Conservation (phyloP, 2,888 invertebrate genomes). For the Folsomia manolachei region DNA sequence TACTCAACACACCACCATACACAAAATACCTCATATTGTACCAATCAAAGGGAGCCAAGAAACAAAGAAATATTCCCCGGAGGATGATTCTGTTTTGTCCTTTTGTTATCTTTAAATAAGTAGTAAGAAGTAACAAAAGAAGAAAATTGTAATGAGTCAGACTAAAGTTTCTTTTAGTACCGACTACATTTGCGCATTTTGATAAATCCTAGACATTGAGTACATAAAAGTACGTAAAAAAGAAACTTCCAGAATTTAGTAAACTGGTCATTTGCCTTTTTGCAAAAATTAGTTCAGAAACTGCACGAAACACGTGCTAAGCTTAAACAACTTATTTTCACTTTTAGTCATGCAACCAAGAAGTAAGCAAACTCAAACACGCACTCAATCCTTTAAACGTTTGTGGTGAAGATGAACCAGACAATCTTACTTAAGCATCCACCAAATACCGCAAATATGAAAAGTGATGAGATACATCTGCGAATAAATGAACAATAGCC, state of each 20-base stretch:
- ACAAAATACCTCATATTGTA: not conserved
- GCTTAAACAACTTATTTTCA: no score
- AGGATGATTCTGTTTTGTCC: not conserved
- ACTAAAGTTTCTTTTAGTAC: no score
- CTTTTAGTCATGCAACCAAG: no score
- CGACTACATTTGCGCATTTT: no score
- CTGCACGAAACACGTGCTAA: not conserved
- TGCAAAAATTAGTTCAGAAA: not conserved
- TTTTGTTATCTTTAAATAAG: not conserved
- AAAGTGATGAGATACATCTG: not conserved
- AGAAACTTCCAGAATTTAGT: no score
- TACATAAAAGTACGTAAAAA: no score
- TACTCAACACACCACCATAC: not conserved
- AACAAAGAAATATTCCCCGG: not conserved
- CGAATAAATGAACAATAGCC: not conserved
- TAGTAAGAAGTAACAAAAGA: no score
- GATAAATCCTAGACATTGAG: no score
- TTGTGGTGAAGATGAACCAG: not conserved
- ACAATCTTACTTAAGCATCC: not conserved
- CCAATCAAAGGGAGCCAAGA: not conserved
- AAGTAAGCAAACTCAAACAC: no score
- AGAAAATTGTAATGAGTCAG: not conserved
- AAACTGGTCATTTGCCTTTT: not conserved
- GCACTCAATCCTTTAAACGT: not conserved
- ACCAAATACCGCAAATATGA: not conserved